Evolutionary conservation across 1,140 invertebrate species (phyloP).

Genomic region (Paraescarpia echinospica): DNA sequence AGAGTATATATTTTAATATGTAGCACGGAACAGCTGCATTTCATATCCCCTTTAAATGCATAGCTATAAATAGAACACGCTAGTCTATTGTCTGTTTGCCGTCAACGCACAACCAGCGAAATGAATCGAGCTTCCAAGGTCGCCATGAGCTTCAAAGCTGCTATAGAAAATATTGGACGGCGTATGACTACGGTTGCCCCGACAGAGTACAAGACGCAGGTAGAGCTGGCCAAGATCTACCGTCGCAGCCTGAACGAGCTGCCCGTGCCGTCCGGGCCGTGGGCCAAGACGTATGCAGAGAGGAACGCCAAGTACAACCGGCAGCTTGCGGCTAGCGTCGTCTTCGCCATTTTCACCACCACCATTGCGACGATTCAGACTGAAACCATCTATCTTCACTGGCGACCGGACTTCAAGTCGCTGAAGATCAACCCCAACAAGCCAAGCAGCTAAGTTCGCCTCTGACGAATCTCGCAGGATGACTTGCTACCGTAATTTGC

Average conservation of each 20-base stretch:
- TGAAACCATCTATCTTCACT: not conserved
- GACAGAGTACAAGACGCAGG: not conserved
- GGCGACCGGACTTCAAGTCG: not conserved
- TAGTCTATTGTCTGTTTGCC: too few species aligned
- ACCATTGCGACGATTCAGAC: not conserved
- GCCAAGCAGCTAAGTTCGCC: not conserved
- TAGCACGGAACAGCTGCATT: too few species aligned
- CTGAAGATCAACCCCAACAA: not conserved
- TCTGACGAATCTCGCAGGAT: not conserved
- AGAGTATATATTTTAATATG: too few species aligned
- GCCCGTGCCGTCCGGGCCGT: conserved; percentile 30
- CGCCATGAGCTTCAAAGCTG: not conserved
- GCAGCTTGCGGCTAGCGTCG: conserved; percentile 16
- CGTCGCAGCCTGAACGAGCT: conserved; percentile 16
- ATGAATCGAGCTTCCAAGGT: not conserved
- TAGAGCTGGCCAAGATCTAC: not conserved
- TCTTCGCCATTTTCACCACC: conserved; percentile 12
- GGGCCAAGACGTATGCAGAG: conserved; percentile 29
- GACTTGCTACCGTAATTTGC: not conserved
- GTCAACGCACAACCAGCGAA: not conserved
- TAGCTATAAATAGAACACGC: too few species aligned
- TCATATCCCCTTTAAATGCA: too few species aligned
- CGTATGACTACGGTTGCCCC: not conserved
- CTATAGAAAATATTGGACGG: not conserved
- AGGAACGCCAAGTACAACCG: conserved; percentile 26